These are phyloP conservation scores for Heterochromis multidens DNA, from an alignment of 2,113 vertebrate species.

Conservation along the genomic window DNA sequence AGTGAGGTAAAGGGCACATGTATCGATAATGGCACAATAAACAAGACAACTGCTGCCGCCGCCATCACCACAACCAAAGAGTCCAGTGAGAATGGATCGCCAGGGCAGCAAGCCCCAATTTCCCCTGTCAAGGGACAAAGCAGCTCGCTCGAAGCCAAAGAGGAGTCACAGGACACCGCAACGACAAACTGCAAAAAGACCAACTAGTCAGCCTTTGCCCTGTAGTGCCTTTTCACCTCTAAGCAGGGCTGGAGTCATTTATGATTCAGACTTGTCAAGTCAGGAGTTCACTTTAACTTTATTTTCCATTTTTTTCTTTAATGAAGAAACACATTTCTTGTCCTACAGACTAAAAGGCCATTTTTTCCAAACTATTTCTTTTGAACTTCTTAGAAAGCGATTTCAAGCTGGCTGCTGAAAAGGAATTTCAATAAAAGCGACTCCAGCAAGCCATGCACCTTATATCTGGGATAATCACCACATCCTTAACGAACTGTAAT, in stretches of 20 bases:
- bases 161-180: not conserved
- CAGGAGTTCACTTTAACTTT: not conserved
- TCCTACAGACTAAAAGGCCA: not conserved
- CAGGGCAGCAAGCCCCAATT: not conserved
- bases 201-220: slow-evolving; percentile 42
- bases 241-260: slow-evolving; percentile 10
- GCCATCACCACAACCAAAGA: slow-evolving; percentile 24
- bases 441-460: slow-evolving; percentile 17
- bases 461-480: slow-evolving; percentile 34
- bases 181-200: slow-evolving; percentile 50
- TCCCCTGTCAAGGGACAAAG: not conserved
- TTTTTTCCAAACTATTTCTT: not conserved
- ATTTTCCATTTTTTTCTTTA: not conserved
- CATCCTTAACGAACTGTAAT: slow-evolving; percentile 30
- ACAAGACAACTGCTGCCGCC: not conserved
- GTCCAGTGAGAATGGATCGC: not conserved
- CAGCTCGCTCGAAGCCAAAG: slow-evolving; percentile 27
- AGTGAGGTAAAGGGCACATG: slow-evolving; percentile 31
- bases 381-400: not conserved
- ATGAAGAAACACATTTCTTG: not conserved
- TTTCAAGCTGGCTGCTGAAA: slow-evolving; percentile 4
- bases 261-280: slow-evolving; percentile 18
- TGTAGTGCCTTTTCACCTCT: slow-evolving; percentile 40
- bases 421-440: not conserved
- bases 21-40: not conserved